Percentiles rank a stretch among this genome's conserved stretches.
phyloP scores from a whole-genome alignment of 2,888 invertebrate genomes.

The Synanthedon formicaeformis region DNA sequence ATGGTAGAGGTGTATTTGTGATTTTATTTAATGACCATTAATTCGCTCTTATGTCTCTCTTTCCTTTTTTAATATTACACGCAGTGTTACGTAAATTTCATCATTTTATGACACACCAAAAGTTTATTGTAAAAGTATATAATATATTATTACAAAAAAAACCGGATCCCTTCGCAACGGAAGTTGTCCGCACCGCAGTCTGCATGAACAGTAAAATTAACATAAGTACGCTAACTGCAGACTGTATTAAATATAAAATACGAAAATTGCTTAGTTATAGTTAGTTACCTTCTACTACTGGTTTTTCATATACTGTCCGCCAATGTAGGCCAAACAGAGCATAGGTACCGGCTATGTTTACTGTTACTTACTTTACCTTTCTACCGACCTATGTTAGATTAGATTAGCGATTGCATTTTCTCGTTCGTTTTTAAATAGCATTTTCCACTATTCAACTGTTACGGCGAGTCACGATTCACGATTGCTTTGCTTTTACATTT shows the following conservation, averaged over 20 bases:
- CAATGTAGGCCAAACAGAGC: slow-evolving; percentile 41
- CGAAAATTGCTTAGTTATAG: too few relatives aligned
- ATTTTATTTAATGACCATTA: too few relatives aligned
- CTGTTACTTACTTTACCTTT: slow-evolving; percentile 53
- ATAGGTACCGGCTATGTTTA: slow-evolving; percentile 18
- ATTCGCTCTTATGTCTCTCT: too few relatives aligned
- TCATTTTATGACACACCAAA: not conserved
- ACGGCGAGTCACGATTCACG: not conserved
- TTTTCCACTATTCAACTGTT: slow-evolving; percentile 1
- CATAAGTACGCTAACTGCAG: not conserved
- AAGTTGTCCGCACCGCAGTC: slow-evolving; percentile 23
- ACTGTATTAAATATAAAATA: not conserved
- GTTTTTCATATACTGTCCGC: not conserved
- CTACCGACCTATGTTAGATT: slow-evolving; percentile 29
- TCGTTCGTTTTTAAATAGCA: not conserved
- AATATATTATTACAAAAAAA: slow-evolving; percentile 8
- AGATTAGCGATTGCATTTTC: slow-evolving; percentile 13
- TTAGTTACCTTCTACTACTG: too few relatives aligned
- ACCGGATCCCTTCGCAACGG: slow-evolving; percentile 29
- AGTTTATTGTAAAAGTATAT: not conserved
- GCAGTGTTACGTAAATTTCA: too few relatives aligned
- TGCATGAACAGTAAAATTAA: slow-evolving; percentile 7
- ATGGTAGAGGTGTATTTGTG: too few relatives aligned
- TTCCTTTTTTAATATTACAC: too few relatives aligned
- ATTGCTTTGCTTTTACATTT: not conserved